These are phyloP conservation scores for Pseudomugil tenellus DNA, from an alignment of 2,797 vertebrate species.

Conservation along the genomic window DNA sequence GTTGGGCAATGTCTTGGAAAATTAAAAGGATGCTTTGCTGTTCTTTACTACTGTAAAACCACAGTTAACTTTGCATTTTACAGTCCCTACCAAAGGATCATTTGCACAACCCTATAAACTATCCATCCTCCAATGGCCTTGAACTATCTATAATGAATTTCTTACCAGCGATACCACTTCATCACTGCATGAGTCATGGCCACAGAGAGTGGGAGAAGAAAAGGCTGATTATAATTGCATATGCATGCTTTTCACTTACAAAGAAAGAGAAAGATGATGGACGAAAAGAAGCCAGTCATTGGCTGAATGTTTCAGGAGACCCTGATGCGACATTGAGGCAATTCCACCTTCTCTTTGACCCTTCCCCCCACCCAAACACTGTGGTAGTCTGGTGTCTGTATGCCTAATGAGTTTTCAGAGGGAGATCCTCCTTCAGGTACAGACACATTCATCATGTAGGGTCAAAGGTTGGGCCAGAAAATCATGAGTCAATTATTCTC, in stretches of 20 bases:
- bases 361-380: conserved; percentile 54
- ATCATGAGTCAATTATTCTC: conserved; percentile 70
- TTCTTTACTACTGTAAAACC: conserved; percentile 20
- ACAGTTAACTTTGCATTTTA: conserved; percentile 22
- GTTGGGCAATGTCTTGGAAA: conserved; percentile 22
- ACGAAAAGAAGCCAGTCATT: conserved; percentile 6
- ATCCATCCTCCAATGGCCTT: conserved; percentile 5
- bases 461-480: conserved; percentile 58
- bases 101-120: conserved; percentile 8
- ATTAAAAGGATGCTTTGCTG: conserved; percentile 12
- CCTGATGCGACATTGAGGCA: conserved; percentile 49
- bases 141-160: conserved; percentile 31
- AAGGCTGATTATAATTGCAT: conserved; percentile 12
- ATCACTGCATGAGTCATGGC: conserved; percentile 24
- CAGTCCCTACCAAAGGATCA: conserved; percentile 12
- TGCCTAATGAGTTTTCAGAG: conserved; percentile 60
- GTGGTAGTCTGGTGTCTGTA: conserved; percentile 56
- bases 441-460: conserved; percentile 72
- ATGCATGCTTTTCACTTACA: conserved; percentile 8
- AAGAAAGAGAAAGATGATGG: conserved; percentile 22
- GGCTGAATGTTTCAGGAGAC: conserved; percentile 23
- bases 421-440: conserved; percentile 46
- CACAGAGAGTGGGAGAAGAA: conserved; percentile 12
- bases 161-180: conserved; percentile 8
- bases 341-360: conserved; percentile 31